Conservation (phyloP, 2,888 invertebrate genomes). For the Lobophora halterata region DNA sequence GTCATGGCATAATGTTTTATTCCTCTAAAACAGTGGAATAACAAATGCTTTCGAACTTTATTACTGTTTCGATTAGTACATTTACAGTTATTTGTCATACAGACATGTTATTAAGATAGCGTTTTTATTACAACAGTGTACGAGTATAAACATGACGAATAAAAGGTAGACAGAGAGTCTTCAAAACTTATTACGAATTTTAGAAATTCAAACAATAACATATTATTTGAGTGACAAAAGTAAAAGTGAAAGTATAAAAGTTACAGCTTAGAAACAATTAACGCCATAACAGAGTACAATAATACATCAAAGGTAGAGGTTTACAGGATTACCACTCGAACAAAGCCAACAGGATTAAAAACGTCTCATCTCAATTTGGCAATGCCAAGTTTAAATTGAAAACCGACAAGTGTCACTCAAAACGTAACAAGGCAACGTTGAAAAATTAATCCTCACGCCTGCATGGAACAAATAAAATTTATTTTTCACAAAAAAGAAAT, state of each 20-base stretch:
- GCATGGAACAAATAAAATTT: constrained; percentile 50
- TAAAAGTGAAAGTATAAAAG: constrained; percentile 42
- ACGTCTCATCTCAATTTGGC: constrained; percentile 49
- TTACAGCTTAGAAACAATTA: constrained; percentile 49
- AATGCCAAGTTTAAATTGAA: constrained; percentile 52
- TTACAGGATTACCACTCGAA: constrained; percentile 50
- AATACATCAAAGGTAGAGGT: constrained; percentile 46
- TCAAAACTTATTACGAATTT: constrained; percentile 4
- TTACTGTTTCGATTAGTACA: too few species aligned
- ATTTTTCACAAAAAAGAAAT: constrained; percentile 51
- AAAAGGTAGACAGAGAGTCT: constrained; percentile 1
- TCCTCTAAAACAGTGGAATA: constrained; percentile 6
- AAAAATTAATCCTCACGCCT: constrained; percentile 57
- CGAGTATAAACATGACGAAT: not conserved
- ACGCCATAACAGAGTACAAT: constrained; percentile 43
- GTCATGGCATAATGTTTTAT: constrained; percentile 6
- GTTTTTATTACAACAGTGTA: too few species aligned
- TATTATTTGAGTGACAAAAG: constrained; percentile 37
- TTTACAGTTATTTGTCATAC: too few species aligned
- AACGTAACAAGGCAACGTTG: constrained; percentile 60
- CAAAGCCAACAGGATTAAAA: constrained; percentile 54
- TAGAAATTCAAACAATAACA: constrained; percentile 32
- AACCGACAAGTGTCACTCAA: constrained; percentile 63
- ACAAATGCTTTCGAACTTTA: too few species aligned
- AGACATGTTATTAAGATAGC: too few species aligned